Percentiles rank a stretch among this genome's conserved stretches.
phyloP scores from a whole-genome alignment of 2,113 vertebrate species.

The Piaya cayana region DNA sequence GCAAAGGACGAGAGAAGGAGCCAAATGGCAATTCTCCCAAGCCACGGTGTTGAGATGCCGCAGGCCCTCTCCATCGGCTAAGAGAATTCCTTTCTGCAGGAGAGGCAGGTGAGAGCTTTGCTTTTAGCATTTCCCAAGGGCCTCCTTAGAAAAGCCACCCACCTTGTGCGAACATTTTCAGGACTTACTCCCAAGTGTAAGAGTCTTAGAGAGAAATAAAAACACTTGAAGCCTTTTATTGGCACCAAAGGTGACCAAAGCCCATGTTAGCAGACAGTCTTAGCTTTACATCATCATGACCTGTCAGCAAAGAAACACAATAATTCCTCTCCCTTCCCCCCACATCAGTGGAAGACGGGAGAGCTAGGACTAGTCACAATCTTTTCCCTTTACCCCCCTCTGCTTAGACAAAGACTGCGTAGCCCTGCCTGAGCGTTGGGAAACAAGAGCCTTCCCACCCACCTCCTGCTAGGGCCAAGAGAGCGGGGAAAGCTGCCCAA shows the following conservation, averaged over 20 bases:
- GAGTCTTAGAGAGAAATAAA: neutral
- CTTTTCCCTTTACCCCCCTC: neutral
- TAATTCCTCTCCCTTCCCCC: neutral
- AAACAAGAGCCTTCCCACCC: slow-evolving; percentile 32
- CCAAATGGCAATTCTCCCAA: neutral
- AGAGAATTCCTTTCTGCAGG: neutral
- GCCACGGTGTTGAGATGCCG: neutral
- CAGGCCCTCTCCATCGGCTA: neutral
- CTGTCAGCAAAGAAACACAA: neutral
- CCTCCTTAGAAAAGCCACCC: neutral
- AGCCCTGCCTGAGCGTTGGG: neutral
- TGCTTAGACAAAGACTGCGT: neutral
- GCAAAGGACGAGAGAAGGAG: neutral
- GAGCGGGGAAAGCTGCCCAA: slow-evolving; percentile 14
- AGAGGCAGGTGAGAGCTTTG: neutral
- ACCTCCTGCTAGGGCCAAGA: neutral
- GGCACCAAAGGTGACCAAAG: neutral
- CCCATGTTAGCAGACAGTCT: neutral
- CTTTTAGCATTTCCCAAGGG: neutral
- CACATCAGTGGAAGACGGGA: neutral
- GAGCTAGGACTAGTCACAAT: neutral
- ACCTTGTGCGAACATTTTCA: neutral
- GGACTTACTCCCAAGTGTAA: neutral
- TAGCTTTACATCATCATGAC: neutral
- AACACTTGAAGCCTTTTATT: neutral